These are phyloP conservation scores for Scomber scombrus DNA, from an alignment of 2,113 vertebrate species.

Conservation along the genomic window DNA sequence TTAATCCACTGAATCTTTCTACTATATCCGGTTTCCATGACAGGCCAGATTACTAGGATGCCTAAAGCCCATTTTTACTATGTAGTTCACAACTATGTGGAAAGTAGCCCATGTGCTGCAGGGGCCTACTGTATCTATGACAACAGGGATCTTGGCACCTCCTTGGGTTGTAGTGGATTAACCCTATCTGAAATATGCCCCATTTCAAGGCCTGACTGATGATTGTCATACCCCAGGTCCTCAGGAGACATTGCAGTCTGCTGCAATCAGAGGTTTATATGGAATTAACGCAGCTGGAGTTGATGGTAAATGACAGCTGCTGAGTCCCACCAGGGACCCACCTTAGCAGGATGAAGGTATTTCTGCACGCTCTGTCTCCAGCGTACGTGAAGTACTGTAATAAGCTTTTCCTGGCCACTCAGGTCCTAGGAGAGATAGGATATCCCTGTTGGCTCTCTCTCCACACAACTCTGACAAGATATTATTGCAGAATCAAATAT, in stretches of 20 bases:
- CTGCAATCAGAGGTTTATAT: conserved; percentile 67
- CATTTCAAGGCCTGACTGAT: conserved; percentile 66
- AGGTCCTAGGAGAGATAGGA: conserved; percentile 67
- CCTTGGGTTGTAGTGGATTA: conserved; percentile 55
- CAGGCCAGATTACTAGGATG: conserved; percentile 8
- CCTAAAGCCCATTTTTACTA: conserved; percentile 29
- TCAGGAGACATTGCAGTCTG: conserved; percentile 59
- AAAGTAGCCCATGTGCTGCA: conserved; percentile 25
- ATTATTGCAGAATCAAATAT: conserved; percentile 71
- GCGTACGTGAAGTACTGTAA: conserved; percentile 65
- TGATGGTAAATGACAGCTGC: conserved; percentile 80
- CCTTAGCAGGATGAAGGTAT: conserved; percentile 72
- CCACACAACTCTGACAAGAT: conserved; percentile 55
- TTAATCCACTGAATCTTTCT: conserved; percentile 15
- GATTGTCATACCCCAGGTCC: conserved; percentile 52
- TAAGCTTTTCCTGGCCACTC: conserved; percentile 70
- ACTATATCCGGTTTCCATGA: conserved; percentile 1
- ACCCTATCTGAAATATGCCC: conserved; percentile 57
- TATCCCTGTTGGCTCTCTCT: conserved; percentile 57
- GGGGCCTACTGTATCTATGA: conserved; percentile 51
- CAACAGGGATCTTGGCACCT: conserved; percentile 47
- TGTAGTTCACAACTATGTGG: conserved; percentile 17
- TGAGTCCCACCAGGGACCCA: conserved; percentile 67
- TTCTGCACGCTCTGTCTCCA: conserved; percentile 43
- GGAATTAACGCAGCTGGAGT: conserved; percentile 76